A percentile compares a stretch with the other conserved stretches of the same genome.
Conservation (phyloP, 2,113 vertebrate species). For the Pseudorectes ferrugineus region DNA sequence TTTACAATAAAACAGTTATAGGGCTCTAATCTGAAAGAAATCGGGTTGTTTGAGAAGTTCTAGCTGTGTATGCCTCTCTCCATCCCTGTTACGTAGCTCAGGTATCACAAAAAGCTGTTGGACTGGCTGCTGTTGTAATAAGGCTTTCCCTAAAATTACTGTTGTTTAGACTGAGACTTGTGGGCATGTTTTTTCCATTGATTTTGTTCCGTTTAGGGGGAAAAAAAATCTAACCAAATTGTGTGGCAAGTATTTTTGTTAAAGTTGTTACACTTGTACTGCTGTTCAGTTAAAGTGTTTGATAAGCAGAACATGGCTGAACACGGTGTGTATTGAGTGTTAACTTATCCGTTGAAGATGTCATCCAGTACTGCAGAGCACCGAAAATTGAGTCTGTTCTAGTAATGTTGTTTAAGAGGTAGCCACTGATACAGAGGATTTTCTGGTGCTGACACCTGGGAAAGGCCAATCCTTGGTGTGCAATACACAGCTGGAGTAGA, state of each 20-base stretch:
- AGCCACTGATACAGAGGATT: background rate
- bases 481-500: background rate
- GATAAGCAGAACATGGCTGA: background rate
- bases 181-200: background rate
- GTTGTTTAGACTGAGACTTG: background rate
- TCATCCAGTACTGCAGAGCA: background rate
- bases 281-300: background rate
- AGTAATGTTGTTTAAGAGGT: background rate
- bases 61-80: background rate
- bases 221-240: background rate
- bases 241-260: background rate
- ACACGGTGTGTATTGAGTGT: accelerated
- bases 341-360: background rate
- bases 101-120: background rate
- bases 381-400: background rate
- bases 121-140: background rate
- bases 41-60: background rate
- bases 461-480: background rate
- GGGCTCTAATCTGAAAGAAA: background rate
- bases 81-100: background rate
- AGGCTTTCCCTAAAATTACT: background rate
- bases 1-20: accelerated
- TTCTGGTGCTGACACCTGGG: background rate
- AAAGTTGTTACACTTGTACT: background rate
- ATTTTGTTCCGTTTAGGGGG: background rate